Evolutionary conservation across 2,797 vertebrate genomes (phyloP), one percentile per base, ranked within the genome.

Genomic region (Toxotes lorentzi): DNA sequence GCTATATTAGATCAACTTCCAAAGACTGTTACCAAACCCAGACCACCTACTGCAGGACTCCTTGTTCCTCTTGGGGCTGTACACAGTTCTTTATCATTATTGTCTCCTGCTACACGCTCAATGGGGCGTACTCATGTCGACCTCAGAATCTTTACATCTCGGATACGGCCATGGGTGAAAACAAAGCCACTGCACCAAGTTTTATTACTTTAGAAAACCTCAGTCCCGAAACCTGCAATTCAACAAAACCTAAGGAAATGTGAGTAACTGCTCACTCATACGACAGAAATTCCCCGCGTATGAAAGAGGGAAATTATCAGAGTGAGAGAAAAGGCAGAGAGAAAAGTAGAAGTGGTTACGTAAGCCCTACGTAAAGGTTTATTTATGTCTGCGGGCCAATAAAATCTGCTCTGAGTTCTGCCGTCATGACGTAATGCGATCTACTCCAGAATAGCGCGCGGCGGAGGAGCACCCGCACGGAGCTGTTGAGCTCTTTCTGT

Each of bases 371-470:
- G 89, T 88, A 70, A 81, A 0, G 69, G 45, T 88, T 87, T 89
- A 88, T 88, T 90, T 86, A 87, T 70, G 87, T 85, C 78, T 63
- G 43, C 23, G 2, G 68, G 35, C 93, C 93, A 94, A 94, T 94
- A 4, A 72, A 8, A 83, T 30, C 59, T 0, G 7, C 32, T 5
- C 60, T 76, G 68, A 43, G 59, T 51, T 43, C 77, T 38, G 68
- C 62, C 87, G 88, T 84, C 62, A 70, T 93, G 92, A 93, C 93
- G 92, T 93, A 81, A 92, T 70, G 89, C 45, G 65, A 83, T 63
- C 83, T 78, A 77, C 89, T 91, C 91, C 85, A 89, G 92, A 92
- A 89, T 86, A 90, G 84, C 90, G 93, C 64, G 81, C 61, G 80
- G 63, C 14, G 63, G 82, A 45, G 86, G 40, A 73, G 85, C 82